These are phyloP conservation scores for Drosophila arizonae DNA, from an alignment of 1,140 invertebrate genomes.

Conservation along the genomic window DNA sequence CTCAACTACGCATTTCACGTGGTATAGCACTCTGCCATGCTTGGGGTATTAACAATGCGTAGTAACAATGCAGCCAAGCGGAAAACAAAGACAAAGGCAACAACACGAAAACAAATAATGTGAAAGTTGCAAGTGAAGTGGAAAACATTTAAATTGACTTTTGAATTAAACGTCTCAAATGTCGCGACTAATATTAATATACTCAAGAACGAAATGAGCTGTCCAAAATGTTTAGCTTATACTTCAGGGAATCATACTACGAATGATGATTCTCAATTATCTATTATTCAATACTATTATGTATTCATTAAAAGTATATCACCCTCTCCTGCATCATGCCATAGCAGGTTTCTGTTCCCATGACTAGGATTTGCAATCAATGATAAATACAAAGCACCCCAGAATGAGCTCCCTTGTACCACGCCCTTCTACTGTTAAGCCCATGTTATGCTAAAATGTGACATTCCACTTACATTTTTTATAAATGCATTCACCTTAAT, in stretches of 20 bases:
- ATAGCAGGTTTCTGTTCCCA: too few relatives aligned
- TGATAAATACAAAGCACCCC: background rate
- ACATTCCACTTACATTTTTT: background rate
- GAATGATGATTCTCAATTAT: too few relatives aligned
- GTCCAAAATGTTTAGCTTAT: too few relatives aligned
- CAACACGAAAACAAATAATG: conserved; percentile 15
- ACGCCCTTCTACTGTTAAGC: background rate
- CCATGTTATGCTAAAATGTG: background rate
- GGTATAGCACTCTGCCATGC: background rate
- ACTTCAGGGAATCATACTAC: too few relatives aligned
- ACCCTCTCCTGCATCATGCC: too few relatives aligned
- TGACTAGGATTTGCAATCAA: background rate
- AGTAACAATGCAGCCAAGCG: conserved; percentile 17
- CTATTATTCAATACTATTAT: too few relatives aligned
- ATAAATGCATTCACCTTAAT: conserved; percentile 19
- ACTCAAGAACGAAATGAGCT: too few relatives aligned
- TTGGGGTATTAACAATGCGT: conserved; percentile 18
- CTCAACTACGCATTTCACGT: too few relatives aligned
- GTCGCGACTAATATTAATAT: background rate
- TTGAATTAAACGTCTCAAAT: conserved; percentile 17
- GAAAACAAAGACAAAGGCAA: conserved; percentile 12
- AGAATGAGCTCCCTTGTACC: too few relatives aligned
- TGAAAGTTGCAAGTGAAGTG: conserved; percentile 9
- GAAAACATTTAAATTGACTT: conserved; percentile 22
- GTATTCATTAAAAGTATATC: too few relatives aligned